Evolutionary conservation across 2,797 vertebrate genomes (phyloP).

Genomic region (Carapus acus): DNA sequence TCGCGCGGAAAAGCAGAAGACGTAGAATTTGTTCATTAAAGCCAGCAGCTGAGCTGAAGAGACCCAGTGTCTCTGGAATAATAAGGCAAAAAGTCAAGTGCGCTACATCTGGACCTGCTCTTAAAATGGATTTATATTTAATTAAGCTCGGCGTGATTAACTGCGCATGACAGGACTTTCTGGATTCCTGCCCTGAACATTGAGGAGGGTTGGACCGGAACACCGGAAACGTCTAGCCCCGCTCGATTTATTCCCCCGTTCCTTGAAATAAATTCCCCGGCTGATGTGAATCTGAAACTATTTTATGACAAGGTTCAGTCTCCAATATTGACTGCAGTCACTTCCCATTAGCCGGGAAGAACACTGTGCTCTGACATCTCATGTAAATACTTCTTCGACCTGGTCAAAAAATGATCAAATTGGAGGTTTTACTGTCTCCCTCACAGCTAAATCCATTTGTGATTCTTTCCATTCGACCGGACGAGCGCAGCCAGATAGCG

Average conservation of each 20-base stretch:
- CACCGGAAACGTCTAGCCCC: no score
- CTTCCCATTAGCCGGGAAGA: no score
- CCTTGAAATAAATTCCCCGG: no score
- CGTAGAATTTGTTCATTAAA: conserved; percentile 52
- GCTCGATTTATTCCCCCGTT: no score
- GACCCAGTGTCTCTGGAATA: conserved; percentile 35
- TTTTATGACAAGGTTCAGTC: no score
- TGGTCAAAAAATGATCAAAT: not conserved
- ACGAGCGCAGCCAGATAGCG: conserved; percentile 4
- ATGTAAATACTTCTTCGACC: no score
- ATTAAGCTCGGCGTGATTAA: conserved; percentile 25
- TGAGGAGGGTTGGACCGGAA: no score
- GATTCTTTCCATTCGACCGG: not conserved
- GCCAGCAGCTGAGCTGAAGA: conserved; percentile 46
- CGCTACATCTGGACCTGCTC: not conserved
- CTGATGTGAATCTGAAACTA: no score
- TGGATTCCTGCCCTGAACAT: not conserved
- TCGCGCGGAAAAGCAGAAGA: conserved; percentile 18
- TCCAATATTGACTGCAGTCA: no score
- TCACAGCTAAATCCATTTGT: not conserved
- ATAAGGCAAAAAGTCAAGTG: conserved; percentile 9
- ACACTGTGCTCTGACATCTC: no score
- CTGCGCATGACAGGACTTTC: conserved; percentile 4
- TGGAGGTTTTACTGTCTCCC: not conserved
- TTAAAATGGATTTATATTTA: conserved; percentile 9